Percentiles rank a stretch among this genome's conserved stretches.
These are phyloP conservation scores for Danaus chrysippus DNA, from an alignment of 2,888 invertebrate genomes.

Conservation along the genomic window DNA sequence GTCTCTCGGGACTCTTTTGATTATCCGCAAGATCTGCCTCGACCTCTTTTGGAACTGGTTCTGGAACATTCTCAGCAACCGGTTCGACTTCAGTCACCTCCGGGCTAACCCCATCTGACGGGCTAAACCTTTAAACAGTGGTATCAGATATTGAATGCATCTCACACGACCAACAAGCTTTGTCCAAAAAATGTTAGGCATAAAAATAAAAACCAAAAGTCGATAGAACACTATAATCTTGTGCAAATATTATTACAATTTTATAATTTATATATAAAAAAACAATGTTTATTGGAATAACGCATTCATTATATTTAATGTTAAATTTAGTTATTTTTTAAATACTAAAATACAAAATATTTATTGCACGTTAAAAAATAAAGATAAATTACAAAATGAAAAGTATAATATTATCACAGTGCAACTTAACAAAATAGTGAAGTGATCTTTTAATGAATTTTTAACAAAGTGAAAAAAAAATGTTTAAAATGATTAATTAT, in stretches of 20 bases:
- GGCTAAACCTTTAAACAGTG: conserved; percentile 12
- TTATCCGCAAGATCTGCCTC: conserved; percentile 17
- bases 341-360: conserved; percentile 8
- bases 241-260: conserved; percentile 22
- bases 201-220: conserved; percentile 5
- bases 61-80: conserved; percentile 11
- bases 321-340: conserved; percentile 15
- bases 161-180: background rate
- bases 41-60: conserved; percentile 18
- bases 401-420: conserved; percentile 35
- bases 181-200: background rate
- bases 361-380: background rate
- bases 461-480: conserved; percentile 10
- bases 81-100: conserved; percentile 8
- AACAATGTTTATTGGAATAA: conserved; percentile 7
- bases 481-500: background rate
- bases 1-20: conserved; percentile 37
- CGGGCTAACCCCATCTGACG: conserved; percentile 12
- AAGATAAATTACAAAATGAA: conserved; percentile 21
- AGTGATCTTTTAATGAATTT: conserved; percentile 25
- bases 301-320: background rate
- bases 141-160: too few relatives aligned
- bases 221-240: conserved; percentile 9
- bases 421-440: conserved; percentile 30
- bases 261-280: conserved; percentile 30